Evolutionary conservation across 2,113 vertebrate species (phyloP).

Genomic region (Larimichthys polyactis): DNA sequence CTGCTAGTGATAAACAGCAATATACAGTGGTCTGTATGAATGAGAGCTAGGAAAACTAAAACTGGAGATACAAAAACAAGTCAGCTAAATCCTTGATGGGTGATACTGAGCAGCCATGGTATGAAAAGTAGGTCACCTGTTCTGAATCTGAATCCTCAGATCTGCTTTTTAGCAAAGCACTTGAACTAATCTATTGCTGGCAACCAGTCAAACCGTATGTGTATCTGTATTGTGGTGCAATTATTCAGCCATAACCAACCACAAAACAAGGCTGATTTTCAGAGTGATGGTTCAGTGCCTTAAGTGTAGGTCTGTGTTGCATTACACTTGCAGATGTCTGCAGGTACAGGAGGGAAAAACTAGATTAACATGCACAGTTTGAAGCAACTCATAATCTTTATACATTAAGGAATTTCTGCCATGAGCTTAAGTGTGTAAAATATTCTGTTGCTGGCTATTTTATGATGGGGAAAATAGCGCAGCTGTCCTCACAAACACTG

Average conservation of each 20-base stretch:
- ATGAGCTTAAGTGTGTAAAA: neutral
- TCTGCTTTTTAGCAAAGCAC: neutral
- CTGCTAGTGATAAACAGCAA: neutral
- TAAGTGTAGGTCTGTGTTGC: neutral
- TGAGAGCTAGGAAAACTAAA: conserved; percentile 4
- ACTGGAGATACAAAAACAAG: neutral
- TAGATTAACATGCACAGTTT: neutral
- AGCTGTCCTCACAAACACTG: neutral
- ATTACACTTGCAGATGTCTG: neutral
- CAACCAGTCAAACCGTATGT: neutral
- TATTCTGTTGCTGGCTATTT: neutral
- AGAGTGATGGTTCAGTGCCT: neutral
- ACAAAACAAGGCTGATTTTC: too few species aligned
- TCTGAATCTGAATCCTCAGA: neutral
- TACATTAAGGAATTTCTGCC: neutral
- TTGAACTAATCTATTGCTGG: neutral
- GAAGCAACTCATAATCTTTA: neutral
- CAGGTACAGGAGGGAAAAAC: neutral
- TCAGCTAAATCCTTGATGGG: neutral
- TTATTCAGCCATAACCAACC: too few species aligned
- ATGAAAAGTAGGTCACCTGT: conserved; percentile 25
- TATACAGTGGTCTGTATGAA: neutral
- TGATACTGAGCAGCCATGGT: neutral
- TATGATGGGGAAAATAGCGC: neutral
- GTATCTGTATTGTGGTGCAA: neutral